A percentile compares a stretch with the other conserved stretches of the same genome.
Evolutionary conservation across 2,888 invertebrate genomes (phyloP).

Genomic region (Ischnura elegans): DNA sequence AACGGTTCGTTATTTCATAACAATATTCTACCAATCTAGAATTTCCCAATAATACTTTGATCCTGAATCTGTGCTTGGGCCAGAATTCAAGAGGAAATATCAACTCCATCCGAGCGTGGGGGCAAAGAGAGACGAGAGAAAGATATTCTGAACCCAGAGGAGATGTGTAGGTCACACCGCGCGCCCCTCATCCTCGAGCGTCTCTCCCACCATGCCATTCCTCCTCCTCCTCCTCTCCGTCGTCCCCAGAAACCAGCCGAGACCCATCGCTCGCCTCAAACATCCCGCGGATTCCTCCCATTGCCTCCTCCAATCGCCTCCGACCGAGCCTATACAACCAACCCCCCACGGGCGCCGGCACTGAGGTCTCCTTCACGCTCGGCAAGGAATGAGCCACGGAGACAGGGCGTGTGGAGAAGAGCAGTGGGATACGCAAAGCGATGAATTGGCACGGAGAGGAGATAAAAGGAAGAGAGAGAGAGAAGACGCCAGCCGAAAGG

Average conservation of each 20-base stretch:
- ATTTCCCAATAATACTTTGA: background rate
- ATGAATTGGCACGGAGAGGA: background rate
- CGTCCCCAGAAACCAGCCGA: background rate
- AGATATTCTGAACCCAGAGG: background rate
- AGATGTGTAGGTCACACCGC: background rate
- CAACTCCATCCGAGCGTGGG: background rate
- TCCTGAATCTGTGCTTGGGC: background rate
- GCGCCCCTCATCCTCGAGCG: background rate
- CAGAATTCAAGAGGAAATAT: background rate
- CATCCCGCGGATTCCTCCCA: background rate
- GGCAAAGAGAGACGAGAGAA: background rate
- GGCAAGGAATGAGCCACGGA: constrained; percentile 1
- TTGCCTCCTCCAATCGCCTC: background rate
- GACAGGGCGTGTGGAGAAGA: background rate
- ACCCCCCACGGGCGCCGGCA: background rate
- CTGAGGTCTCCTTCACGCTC: background rate
- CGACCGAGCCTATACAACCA: constrained; percentile 14
- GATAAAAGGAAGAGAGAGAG: background rate
- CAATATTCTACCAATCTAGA: too few species aligned
- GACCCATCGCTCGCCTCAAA: background rate
- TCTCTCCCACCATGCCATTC: background rate
- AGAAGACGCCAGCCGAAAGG: background rate
- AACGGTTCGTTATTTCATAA: too few species aligned
- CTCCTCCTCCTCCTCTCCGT: background rate
- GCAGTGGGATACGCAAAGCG: background rate